phyloP scores from a whole-genome alignment of 2,888 invertebrate species.

The Deroplatys truncata region DNA sequence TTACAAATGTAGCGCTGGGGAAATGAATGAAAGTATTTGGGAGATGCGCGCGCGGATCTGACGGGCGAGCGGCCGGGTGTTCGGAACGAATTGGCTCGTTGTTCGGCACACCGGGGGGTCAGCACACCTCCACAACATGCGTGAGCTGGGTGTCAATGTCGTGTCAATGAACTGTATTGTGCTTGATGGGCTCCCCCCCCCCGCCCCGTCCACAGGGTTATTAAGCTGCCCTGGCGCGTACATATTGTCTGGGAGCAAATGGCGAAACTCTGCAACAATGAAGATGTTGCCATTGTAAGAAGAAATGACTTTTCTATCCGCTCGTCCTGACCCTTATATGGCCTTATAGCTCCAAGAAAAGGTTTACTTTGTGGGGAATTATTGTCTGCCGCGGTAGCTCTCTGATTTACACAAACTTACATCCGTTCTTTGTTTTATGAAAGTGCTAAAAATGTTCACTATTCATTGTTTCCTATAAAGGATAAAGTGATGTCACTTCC shows the following conservation, averaged over 20 bases:
- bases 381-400: not conserved
- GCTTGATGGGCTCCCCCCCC: not conserved
- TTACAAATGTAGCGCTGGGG: not conserved
- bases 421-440: not conserved
- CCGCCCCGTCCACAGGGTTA: not conserved
- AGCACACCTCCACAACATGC: conserved; percentile 12
- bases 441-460: not conserved
- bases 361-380: not conserved
- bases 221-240: not conserved
- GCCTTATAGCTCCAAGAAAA: not conserved
- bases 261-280: not conserved
- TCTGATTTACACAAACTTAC: not conserved
- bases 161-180: conserved; percentile 16
- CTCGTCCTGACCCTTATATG: not conserved
- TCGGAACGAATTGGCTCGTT: conserved; percentile 13
- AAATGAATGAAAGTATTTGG: not conserved
- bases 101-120: conserved; percentile 12
- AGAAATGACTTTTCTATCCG: not conserved
- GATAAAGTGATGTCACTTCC: not conserved
- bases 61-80: not conserved
- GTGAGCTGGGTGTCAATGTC: conserved; percentile 14
- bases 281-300: not conserved
- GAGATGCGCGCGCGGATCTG: not conserved
- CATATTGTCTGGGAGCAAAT: not conserved
- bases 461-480: not conserved